Conservation (phyloP, 2,797 vertebrate genomes). For the Sebastes elongatus region DNA sequence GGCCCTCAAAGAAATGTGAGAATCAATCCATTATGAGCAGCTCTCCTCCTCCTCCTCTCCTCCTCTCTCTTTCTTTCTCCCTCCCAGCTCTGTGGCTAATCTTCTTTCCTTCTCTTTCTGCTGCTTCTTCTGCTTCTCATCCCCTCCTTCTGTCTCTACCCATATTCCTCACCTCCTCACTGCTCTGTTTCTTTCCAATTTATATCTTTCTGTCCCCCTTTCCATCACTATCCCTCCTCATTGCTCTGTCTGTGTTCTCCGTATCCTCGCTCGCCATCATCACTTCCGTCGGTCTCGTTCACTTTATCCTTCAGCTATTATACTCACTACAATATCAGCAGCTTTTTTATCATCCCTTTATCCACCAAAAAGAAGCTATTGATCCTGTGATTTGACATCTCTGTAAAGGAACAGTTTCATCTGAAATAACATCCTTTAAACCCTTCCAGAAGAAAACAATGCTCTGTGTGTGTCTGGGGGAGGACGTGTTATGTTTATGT, state of each 20-base stretch:
- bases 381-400: constrained; percentile 46
- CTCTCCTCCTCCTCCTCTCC: constrained; percentile 26
- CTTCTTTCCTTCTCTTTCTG: constrained; percentile 7
- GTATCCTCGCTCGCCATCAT: constrained; percentile 18
- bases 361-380: constrained; percentile 34
- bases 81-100: constrained; percentile 19
- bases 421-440: constrained; percentile 12
- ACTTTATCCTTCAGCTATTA: constrained; percentile 19
- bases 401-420: constrained; percentile 21
- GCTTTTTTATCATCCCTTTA: constrained; percentile 30
- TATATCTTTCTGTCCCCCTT: constrained; percentile 20
- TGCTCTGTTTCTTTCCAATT: constrained; percentile 34
- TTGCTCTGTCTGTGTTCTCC: constrained; percentile 13
- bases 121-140: not conserved
- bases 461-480: not conserved
- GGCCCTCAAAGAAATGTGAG: constrained; percentile 74
- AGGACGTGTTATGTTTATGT: not conserved
- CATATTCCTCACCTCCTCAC: constrained; percentile 31
- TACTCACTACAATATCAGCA: not conserved
- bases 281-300: constrained; percentile 25
- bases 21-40: constrained; percentile 78
- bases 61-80: not conserved
- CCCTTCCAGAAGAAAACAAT: not conserved
- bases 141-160: constrained; percentile 20
- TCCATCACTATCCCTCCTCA: constrained; percentile 15